Conservation (phyloP, 2,888 invertebrate genomes). For the Caenorhabditis sp. region DNA sequence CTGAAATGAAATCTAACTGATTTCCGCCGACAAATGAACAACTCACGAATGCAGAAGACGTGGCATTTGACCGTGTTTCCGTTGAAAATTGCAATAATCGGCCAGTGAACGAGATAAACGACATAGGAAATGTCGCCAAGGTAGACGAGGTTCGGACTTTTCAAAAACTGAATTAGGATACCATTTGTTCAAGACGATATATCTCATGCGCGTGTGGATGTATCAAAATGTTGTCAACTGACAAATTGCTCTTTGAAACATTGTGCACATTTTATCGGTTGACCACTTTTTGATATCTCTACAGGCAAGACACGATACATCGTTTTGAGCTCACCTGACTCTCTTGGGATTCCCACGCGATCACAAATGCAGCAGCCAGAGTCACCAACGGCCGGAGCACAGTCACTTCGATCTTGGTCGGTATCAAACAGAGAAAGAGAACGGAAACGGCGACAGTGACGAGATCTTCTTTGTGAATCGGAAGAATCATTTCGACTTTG, state of each 20-base stretch:
- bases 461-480: constrained; percentile 9
- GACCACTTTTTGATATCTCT: too few relatives aligned
- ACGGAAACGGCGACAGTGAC: constrained; percentile 2
- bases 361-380: constrained; percentile 26
- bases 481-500: constrained; percentile 16
- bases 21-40: neutral
- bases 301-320: too few relatives aligned
- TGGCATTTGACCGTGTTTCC: neutral
- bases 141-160: constrained; percentile 6
- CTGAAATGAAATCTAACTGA: constrained; percentile 4
- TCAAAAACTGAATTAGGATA: constrained; percentile 6
- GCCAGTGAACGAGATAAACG: constrained; percentile 43
- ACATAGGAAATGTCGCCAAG: constrained; percentile 35
- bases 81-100: constrained; percentile 19
- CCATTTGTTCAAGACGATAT: too few relatives aligned
- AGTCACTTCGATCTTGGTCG: constrained; percentile 29
- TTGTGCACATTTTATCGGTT: too few relatives aligned
- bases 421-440: constrained; percentile 20
- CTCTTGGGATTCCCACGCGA: constrained; percentile 24
- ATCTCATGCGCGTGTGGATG: too few relatives aligned
- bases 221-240: too few relatives aligned
- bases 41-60: constrained; percentile 16
- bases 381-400: constrained; percentile 31
- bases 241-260: too few relatives aligned
- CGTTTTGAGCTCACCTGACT: constrained; percentile 25